phyloP scores from a whole-genome alignment of 2,888 invertebrate species.

The Macaria notata region DNA sequence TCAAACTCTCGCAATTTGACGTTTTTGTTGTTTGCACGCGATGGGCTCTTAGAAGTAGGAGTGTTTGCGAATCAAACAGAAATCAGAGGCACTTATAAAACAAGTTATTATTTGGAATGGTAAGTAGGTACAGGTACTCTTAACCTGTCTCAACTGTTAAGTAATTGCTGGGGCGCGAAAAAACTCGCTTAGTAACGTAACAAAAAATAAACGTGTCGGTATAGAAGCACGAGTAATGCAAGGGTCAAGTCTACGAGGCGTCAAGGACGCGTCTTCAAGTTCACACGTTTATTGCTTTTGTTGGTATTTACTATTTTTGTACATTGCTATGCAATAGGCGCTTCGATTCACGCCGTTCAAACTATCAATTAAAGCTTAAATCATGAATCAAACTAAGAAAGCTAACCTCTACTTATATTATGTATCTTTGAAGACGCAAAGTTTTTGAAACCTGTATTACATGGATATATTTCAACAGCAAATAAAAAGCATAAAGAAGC shows the following conservation, averaged over 20 bases:
- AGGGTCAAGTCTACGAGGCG: conserved; percentile 30
- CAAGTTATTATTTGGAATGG: conserved; percentile 6
- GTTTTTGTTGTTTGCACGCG: conserved; percentile 17
- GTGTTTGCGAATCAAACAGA: conserved; percentile 11
- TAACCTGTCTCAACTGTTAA: conserved; percentile 11
- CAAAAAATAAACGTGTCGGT: conserved; percentile 21
- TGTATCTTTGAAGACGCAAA: too few species aligned
- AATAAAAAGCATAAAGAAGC: too few species aligned
- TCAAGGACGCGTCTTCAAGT: conserved; percentile 33
- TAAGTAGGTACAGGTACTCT: conserved; percentile 6
- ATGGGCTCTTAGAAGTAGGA: conserved; percentile 10
- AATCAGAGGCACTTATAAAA: conserved; percentile 8
- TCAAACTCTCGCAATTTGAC: conserved; percentile 8
- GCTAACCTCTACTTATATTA: too few species aligned
- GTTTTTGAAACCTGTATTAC: too few species aligned
- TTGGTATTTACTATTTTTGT: conserved; percentile 20
- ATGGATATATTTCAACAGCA: too few species aligned
- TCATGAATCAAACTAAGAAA: too few species aligned
- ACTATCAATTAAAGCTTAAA: too few species aligned
- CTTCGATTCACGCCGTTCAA: conserved; percentile 3
- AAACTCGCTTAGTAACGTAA: conserved; percentile 17
- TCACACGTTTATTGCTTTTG: conserved; percentile 24
- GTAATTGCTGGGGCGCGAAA: conserved; percentile 11
- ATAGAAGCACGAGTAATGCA: conserved; percentile 24
- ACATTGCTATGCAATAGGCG: conserved; percentile 9